Evolutionary conservation across 2,797 vertebrate species (phyloP), one percentile per base, ranked within the genome.

Genomic region (Neostethus bicornis): DNA sequence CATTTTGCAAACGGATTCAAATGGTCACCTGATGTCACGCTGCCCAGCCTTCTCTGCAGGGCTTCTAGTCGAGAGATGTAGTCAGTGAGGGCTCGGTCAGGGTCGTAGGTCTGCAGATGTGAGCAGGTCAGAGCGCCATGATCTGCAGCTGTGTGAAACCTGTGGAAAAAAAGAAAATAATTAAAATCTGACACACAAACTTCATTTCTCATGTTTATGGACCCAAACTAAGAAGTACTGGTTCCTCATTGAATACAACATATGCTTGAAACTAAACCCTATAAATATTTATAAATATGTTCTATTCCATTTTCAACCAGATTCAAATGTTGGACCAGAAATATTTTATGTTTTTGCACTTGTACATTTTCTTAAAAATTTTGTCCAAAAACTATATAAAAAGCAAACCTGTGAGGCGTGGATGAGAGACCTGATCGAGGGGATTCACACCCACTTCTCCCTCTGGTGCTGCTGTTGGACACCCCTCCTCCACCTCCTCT

Each of bases 51-150:
- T 85, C 95, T 92, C 75, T 98, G 96, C 32, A 99, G 92, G 0
- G 97, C 95, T 81, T 99, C 95, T 72, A 99, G 91, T 8, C 96
- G 92, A 25, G 91, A 85, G 90, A 99, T 97, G 67, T 98, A 98
- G 87, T 99, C 97, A 0, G 94, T 96, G 57, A 99, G 90, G 13
- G 97, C 95, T 62, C 96, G 85, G 62, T 98, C 97, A 0, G 97
- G 97, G 60, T 99, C 96, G 0, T 99, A 98, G 86, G 91, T 96
- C 90, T 97, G 96, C 70, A 98, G 94, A 50, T 98, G 96, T 57
- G 96, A 93, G 60, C 94, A 96, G 26, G 92, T 61, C 35, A 95
- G 86, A 8, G 91, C 84, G 3, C 87, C 88, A 0, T 92, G 85
- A 46, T 98, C 97, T 1, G 80, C 74, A 0, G 83, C 72, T 66